Base-by-base conservation (phyloP, 2,888 invertebrate genomes). In the Hipparchia sbordonii region DNA sequence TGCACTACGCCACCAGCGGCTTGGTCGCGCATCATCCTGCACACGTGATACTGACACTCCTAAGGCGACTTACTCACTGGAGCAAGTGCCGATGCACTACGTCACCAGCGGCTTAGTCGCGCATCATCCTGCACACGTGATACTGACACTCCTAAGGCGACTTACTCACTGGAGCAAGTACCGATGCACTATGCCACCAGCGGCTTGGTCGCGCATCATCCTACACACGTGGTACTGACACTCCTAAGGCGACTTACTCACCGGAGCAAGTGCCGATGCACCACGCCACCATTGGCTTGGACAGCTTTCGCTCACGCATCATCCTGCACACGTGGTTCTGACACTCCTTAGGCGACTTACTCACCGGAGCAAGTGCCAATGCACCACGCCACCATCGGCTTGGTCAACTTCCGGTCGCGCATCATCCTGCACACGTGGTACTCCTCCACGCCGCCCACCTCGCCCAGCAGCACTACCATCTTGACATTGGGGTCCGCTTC, bases 111-210 rank as follows among this genome's bases (percentile, higher is more conserved):
- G 99, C 85, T 99, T 99, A 73, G 96, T 95, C 95, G 79, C 97
- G 95, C 23, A 99, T 94, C 0, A 99, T 98, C 8, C 96, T 94
- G 80, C 98, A 98, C 2, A 99, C 98, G 87, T 98, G 97, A 90
- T 99, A 23, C 23, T 23, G 23, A 23, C 23, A 99, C 86, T 99
- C 99, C 89, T 99, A 99, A 56, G 13, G 2, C 6, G n/a, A 4
- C 5, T n/a, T 23, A 51, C 90, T 89, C 79, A 93, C 96, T 95
- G 2, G 97, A 96, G 79, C 97, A 97, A 0, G 97, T 99, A 9
- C 99, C 99, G 81, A 99, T 99, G 86, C 99, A 99, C 99, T 99
- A 99, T 2, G 98, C 98, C 0, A 99, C 97, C 82, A 99, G 90
- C 0, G 99, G 99, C 85, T 99, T 99, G 73, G 96, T 95, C 95